phyloP scores from a whole-genome alignment of 2,888 invertebrate species.

The Norana najaformis region DNA sequence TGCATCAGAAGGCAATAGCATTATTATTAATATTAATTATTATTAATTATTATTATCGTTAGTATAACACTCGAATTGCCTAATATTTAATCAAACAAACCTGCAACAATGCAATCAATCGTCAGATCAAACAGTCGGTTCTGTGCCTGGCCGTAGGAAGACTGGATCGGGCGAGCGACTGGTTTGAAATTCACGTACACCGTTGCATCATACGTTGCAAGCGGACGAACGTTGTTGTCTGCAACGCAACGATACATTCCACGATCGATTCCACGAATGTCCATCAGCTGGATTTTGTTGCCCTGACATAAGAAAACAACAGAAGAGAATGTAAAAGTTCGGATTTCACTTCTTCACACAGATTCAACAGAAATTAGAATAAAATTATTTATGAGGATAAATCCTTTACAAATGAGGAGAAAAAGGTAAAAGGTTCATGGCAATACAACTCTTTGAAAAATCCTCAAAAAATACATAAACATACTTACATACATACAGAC shows the following conservation, averaged over 20 bases:
- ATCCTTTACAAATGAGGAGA: no score
- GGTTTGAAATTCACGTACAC: conserved; percentile 57
- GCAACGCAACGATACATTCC: conserved; percentile 61
- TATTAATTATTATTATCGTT: no score
- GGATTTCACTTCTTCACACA: no score
- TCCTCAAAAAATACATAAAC: no score
- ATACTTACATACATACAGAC: no score
- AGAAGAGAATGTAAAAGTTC: neutral
- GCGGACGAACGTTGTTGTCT: conserved; percentile 60
- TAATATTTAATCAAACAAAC: neutral
- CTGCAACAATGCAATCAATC: conserved; percentile 55
- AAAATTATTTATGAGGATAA: no score
- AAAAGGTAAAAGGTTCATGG: no score
- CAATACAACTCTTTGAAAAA: no score
- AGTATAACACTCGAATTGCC: neutral
- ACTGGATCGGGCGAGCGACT: conserved; percentile 52
- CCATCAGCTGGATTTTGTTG: conserved; percentile 44
- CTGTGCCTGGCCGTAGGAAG: conserved; percentile 60
- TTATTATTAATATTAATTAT: no score
- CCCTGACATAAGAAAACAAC: conserved; percentile 44
- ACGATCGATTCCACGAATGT: conserved; percentile 50
- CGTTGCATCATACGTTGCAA: conserved; percentile 55
- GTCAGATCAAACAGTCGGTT: conserved; percentile 56
- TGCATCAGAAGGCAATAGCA: no score
- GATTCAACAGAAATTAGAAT: no score